phyloP scores from a whole-genome alignment of 1,140 invertebrate species.

The Drosophila saltans region DNA sequence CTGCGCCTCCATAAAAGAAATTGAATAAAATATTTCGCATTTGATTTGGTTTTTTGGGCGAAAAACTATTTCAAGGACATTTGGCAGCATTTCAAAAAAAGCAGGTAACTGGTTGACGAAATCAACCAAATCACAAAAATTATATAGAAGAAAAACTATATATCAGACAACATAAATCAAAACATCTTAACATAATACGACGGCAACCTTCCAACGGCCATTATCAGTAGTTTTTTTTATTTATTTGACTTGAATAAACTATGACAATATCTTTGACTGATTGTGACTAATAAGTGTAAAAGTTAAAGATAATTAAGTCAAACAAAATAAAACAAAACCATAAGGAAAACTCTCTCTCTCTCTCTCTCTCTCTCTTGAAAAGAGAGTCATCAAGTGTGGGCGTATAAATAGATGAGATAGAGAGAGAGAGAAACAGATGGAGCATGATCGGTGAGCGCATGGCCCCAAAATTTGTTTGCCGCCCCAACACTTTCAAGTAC shows the following conservation, averaged over 20 bases:
- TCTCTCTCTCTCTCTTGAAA: not conserved
- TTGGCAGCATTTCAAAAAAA: conserved; percentile 65
- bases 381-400: conserved; percentile 18
- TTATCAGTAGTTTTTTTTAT: conserved; percentile 14
- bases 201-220: conserved; percentile 1
- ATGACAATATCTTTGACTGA: conserved; percentile 38
- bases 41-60: conserved; percentile 48
- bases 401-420: conserved; percentile 23
- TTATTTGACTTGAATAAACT: conserved; percentile 2
- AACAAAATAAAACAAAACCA: conserved; percentile 30
- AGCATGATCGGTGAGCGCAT: conserved; percentile 50
- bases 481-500: conserved; percentile 71
- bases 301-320: conserved; percentile 67
- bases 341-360: conserved; percentile 3
- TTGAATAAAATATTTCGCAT: conserved; percentile 41
- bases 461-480: conserved; percentile 58
- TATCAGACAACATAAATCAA: conserved; percentile 60
- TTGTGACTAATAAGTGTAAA: conserved; percentile 55
- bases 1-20: conserved; percentile 62
- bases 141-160: conserved; percentile 31
- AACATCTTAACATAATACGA: conserved; percentile 31
- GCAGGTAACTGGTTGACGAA: conserved; percentile 33
- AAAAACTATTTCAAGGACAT: conserved; percentile 77
- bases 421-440: conserved; percentile 11
- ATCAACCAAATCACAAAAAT: not conserved